Evolutionary conservation across 2,113 vertebrate species (phyloP).

Genomic region (Cranoglanis bouderius): DNA sequence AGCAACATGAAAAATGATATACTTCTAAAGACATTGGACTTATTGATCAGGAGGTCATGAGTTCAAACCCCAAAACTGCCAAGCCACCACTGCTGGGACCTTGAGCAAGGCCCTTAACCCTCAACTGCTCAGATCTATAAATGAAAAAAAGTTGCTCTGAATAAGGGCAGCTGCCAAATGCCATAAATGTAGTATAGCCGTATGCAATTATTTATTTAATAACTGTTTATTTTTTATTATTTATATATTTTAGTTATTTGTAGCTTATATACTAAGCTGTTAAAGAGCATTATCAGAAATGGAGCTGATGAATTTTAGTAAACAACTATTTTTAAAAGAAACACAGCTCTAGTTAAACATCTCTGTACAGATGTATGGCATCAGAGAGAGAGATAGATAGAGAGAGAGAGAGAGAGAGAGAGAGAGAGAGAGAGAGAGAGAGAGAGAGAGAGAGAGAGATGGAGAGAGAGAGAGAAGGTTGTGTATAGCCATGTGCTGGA

Average conservation of each 20-base stretch:
- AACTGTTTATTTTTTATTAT: background rate
- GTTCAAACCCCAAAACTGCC: too few species aligned
- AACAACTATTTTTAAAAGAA: background rate
- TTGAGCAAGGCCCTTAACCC: too few species aligned
- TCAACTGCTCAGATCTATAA: too few species aligned
- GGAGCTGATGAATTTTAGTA: background rate
- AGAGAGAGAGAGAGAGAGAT: background rate
- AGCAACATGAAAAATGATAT: background rate
- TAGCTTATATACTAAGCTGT: background rate
- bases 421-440: background rate
- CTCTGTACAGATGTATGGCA: too few species aligned
- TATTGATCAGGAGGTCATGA: too few species aligned
- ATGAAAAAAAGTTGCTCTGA: too few species aligned
- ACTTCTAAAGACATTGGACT: too few species aligned
- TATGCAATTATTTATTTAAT: background rate
- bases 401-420: background rate
- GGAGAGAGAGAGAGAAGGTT: background rate
- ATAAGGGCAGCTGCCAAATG: too few species aligned
- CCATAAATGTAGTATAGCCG: too few species aligned
- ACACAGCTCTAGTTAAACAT: too few species aligned
- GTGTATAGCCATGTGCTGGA: background rate
- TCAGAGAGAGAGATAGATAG: background rate
- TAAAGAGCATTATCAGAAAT: background rate
- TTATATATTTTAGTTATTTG: background rate
- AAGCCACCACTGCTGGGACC: too few species aligned